A percentile compares a stretch with the other conserved stretches of the same genome.
Conservation (phyloP, 2,797 vertebrate genomes). For the Ctenopoma kingsleyae region DNA sequence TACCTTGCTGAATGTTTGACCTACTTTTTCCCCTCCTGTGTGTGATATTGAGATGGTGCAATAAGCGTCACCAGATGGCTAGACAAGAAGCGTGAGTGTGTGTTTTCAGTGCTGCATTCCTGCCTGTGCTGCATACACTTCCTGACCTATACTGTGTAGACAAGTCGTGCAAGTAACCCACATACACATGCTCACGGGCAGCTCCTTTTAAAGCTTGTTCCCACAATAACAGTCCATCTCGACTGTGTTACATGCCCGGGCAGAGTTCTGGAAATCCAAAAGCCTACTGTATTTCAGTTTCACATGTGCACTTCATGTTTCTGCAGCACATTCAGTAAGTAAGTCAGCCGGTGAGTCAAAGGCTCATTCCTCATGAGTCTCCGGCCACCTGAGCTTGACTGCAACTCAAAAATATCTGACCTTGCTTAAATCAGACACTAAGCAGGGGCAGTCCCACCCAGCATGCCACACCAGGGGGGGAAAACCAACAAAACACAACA, state of each 20-base stretch:
- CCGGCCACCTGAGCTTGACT: slow-evolving; percentile 52
- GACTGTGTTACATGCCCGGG: slow-evolving; percentile 67
- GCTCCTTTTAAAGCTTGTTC: slow-evolving; percentile 56
- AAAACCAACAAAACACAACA: slow-evolving; percentile 71
- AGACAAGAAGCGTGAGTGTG: slow-evolving; percentile 68
- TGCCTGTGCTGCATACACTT: slow-evolving; percentile 50
- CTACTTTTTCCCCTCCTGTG: slow-evolving; percentile 60
- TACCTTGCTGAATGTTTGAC: slow-evolving; percentile 80
- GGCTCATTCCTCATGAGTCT: slow-evolving; percentile 33
- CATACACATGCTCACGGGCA: slow-evolving; percentile 48
- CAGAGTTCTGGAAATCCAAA: slow-evolving; percentile 52
- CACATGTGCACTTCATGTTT: slow-evolving; percentile 49
- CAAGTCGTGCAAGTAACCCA: slow-evolving; percentile 60
- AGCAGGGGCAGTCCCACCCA: slow-evolving; percentile 56
- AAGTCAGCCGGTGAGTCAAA: slow-evolving; percentile 48
- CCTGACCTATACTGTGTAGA: slow-evolving; percentile 71
- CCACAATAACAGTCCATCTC: slow-evolving; percentile 65
- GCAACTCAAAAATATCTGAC: slow-evolving; percentile 67
- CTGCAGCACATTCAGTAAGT: slow-evolving; percentile 34
- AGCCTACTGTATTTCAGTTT: slow-evolving; percentile 59
- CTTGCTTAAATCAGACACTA: slow-evolving; percentile 49
- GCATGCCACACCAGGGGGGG: slow-evolving; percentile 59
- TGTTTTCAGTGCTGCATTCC: slow-evolving; percentile 76
- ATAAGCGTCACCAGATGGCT: slow-evolving; percentile 83
- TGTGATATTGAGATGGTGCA: slow-evolving; percentile 71